Conservation (phyloP, 2,888 invertebrate species). For the Monochamus alternatus region DNA sequence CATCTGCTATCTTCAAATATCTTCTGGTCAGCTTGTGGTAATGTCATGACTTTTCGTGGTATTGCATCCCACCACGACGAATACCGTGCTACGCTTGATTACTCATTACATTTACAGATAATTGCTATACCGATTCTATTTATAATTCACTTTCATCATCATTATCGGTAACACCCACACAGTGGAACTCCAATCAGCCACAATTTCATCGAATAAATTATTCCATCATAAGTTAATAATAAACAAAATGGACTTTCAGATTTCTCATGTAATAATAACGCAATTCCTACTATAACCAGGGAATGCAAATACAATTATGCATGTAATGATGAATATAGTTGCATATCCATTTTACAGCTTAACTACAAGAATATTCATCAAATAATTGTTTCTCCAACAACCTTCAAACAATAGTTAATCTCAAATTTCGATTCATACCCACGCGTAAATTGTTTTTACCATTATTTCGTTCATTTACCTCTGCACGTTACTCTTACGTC, state of each 20-base stretch:
- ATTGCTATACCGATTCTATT: slow-evolving; percentile 12
- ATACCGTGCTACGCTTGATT: not conserved
- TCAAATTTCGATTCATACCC: no score
- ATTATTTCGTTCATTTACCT: not conserved
- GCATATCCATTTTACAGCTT: no score
- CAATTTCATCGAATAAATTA: no score
- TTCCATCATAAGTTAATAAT: no score
- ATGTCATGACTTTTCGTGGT: not conserved
- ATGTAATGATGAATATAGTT: no score
- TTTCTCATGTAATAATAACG: no score
- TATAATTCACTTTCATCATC: slow-evolving; percentile 13
- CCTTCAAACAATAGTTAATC: no score
- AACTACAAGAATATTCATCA: no score
- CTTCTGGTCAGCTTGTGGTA: not conserved
- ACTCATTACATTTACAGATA: not conserved
- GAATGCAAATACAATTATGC: no score
- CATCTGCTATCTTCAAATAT: not conserved
- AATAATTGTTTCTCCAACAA: no score
- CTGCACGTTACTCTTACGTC: not conserved
- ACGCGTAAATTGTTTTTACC: not conserved
- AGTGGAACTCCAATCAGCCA: not conserved
- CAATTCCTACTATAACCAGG: no score
- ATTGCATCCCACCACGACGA: not conserved
- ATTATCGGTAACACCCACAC: slow-evolving; percentile 1
- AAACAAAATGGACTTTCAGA: no score